phyloP scores from a whole-genome alignment of 2,888 invertebrate genomes.

The Apoda limacodes region DNA sequence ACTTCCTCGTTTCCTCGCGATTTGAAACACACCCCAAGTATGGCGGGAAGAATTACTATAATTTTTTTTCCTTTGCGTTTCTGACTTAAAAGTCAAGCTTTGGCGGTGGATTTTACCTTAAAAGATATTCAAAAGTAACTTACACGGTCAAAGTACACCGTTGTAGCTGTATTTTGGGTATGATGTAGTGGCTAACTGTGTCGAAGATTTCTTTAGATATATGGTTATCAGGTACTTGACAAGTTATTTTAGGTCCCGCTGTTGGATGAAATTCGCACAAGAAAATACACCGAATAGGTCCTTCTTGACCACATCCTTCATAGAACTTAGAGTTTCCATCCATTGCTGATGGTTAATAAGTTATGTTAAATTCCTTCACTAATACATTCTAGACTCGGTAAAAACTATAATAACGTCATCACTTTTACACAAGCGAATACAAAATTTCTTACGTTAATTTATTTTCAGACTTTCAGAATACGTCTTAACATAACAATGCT shows the following conservation, averaged over 20 bases:
- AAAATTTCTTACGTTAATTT: too few relatives aligned
- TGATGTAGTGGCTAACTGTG: constrained; percentile 84
- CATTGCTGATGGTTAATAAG: too few relatives aligned
- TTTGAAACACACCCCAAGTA: too few relatives aligned
- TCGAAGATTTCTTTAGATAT: constrained; percentile 86
- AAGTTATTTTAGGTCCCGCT: constrained; percentile 82
- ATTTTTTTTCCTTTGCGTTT: too few relatives aligned
- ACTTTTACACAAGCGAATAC: too few relatives aligned
- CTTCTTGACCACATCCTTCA: constrained; percentile 74
- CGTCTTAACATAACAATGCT: too few relatives aligned
- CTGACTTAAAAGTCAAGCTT: too few relatives aligned
- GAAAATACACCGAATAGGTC: constrained; percentile 82
- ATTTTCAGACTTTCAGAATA: too few relatives aligned
- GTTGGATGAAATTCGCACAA: constrained; percentile 82
- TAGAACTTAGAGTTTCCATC: constrained; percentile 59
- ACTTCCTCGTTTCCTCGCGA: too few relatives aligned
- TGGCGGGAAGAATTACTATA: neutral
- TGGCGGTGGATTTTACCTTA: constrained; percentile 8
- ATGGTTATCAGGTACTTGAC: constrained; percentile 83
- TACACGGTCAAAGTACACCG: constrained; percentile 84
- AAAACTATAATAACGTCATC: too few relatives aligned
- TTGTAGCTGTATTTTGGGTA: constrained; percentile 85
- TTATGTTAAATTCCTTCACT: too few relatives aligned
- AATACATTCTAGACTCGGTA: too few relatives aligned
- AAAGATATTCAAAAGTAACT: constrained; percentile 35